phyloP scores from a whole-genome alignment of 2,113 vertebrate species.

The Nycticryphes semicollaris region DNA sequence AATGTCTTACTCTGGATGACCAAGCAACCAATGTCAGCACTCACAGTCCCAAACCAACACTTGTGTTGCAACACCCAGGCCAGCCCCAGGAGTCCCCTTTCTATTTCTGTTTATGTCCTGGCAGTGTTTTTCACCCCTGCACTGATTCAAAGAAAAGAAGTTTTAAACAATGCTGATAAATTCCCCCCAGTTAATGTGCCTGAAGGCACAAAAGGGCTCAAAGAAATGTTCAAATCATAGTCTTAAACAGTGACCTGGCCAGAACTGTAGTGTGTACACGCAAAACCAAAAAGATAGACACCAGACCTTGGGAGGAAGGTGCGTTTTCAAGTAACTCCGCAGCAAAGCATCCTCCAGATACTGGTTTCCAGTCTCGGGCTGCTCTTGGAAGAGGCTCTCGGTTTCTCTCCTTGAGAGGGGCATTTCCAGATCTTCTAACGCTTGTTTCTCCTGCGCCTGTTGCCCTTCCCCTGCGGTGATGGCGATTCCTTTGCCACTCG shows the following conservation, averaged over 20 bases:
- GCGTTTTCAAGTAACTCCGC: slow-evolving; percentile 73
- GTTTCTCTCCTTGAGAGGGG: slow-evolving; percentile 43
- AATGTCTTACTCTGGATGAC: not conserved
- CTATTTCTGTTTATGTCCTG: not conserved
- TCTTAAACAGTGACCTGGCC: not conserved
- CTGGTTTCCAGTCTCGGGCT: slow-evolving; percentile 68
- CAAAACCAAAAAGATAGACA: not conserved
- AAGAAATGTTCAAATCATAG: not conserved
- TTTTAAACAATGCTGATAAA: not conserved
- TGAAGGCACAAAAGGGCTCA: not conserved
- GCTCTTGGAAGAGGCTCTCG: slow-evolving; percentile 75
- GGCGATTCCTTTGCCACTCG: not conserved
- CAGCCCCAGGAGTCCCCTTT: not conserved
- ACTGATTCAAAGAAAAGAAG: not conserved
- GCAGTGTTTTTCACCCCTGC: not conserved
- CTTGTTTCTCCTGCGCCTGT: not conserved
- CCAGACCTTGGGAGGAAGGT: slow-evolving; percentile 76
- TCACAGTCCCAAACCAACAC: not conserved
- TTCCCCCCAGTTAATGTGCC: not conserved
- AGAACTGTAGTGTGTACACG: rapidly evolving
- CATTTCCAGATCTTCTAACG: not conserved
- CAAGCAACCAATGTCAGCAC: not conserved
- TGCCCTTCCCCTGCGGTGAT: rapidly evolving
- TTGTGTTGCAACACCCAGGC: not conserved
- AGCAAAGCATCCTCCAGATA: slow-evolving; percentile 80